Evolutionary conservation across 1,140 invertebrate species (phyloP), one percentile per base, ranked within the genome.

Genomic region (Tigriopus japonicus): DNA sequence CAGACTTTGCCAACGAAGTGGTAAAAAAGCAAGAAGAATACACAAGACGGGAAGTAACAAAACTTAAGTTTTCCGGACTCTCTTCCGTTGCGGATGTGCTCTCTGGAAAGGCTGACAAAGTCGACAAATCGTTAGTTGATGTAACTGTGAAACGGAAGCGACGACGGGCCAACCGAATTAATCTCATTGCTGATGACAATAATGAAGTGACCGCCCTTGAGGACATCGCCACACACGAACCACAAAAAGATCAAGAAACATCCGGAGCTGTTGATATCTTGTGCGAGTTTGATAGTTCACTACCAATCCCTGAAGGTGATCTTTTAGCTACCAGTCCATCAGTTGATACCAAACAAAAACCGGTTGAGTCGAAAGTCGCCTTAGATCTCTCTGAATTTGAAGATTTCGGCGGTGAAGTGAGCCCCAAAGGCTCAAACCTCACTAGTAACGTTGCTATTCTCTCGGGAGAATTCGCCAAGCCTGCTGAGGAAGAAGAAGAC

Each of bases 401-500:
- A 17, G n/a, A 42, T 53, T 23, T 60, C 43, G 15, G 14, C 23
- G 42, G 28, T 12, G 49, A 55, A 35, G 28, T 28, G 15, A 43
- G 12, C 17, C 15, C 14, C 17, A 14, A 58, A 17, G 42, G 53
- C 21, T 35, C 14, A 9, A 15, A 24, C 15, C 59, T 61, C 14
- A 61, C 59, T 2, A 51, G 42, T 21, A 61, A 61, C 28, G 49
- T 61, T 61, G 59, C 59, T 14, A 61, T 61, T 21, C 51, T 61
- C 17, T 49, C 59, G 1, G 59, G 43, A 6, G 59, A 61, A 61
- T 55, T 61, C 10, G 23, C 15, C 6, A 40, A 54, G 40, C 42
- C 59, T 21, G 13, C 35, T 40, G 49, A 53, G 53, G 59, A 61
- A 42, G 43, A 17, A 9, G 59, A 56, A 19, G 59, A 61, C 45